Evolutionary conservation across 1,140 invertebrate genomes (phyloP), one percentile per base, ranked within the genome.

Genomic region (Idris sp.): DNA sequence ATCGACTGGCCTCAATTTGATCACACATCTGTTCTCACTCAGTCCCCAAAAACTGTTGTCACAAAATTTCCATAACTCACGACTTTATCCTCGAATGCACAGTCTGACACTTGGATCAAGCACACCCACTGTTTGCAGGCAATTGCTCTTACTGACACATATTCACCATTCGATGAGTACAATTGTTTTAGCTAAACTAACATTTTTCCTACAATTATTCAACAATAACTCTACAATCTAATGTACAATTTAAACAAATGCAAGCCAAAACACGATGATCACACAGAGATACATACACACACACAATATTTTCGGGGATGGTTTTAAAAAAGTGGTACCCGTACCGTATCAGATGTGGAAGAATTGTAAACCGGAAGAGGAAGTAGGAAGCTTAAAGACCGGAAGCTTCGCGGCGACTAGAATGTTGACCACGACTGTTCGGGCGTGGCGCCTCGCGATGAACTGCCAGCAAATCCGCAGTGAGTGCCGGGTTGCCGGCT

Each of bases 361-460:
- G 43, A 58, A 30, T 22, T 14, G 40, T 6, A 44, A 53, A 74
- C 36, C 67, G 61, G 67, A 74, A 61, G 62, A 30, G 54, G 53
- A 54, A 68, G 46, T 44, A 38, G 56, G 64, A 68, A 62, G 67
- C 35, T 43, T 30, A 35, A 51, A 15, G 30, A 38, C 36, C 36
- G 54, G 14, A 73, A 41, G 18, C 25, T n/a, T 22, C 40, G 30
- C 54, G 65, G 36, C 67, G 58, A 72, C 67, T 69, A 59, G 54
- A 73, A 62, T 61, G 59, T 61, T 74, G 65, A 74, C 65, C 64
- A 74, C 76, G 76, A 71, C 67, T 74, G 76, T 79, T 80, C 84
- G 85, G 85, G 86, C 84, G 86, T 86, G 85, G 85, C 85, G 84
- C 81, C 80, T 83, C 84, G 83, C 86, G 84, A 85, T 82, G 79